Evolutionary conservation across 2,113 vertebrate genomes (phyloP), one percentile per base, ranked within the genome.

Genomic region (Maccullochella peelii): DNA sequence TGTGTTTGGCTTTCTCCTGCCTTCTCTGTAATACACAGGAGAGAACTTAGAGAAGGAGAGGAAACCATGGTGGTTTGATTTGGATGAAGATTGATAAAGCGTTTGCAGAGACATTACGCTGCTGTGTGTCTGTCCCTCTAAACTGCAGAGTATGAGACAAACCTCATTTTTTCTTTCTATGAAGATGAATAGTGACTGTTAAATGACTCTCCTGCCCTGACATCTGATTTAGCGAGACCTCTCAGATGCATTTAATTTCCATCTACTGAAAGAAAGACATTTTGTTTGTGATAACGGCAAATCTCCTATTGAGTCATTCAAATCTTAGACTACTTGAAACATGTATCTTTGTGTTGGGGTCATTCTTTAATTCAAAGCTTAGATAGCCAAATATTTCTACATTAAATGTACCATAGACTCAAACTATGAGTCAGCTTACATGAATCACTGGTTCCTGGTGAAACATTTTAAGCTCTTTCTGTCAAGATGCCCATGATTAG

Each of bases 211-310:
- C 87, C 55, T 88, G 63, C 50, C 62, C 76, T 73, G 30, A 84
- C 83, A 44, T 94, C 86, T 88, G 92, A 96, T 93, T 95, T 94
- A 95, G 93, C 27, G n/a, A 50, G 38, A 61, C 36, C 15, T 58
- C 23, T 63, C 42, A 21, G 55, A 77, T 59, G 27, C 52, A 20
- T 87, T 89, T 86, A 27, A 88, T 96, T 94, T 91, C 76, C 47
- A 5, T 73, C 68, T 68, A 55, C 36, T 73, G 33, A 54, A 20
- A 70, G 6, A 18, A 40, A 80, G 47, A 23, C 30, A 40, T 62
- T 27, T 50, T 59, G 27, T 40, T 52, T 66, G 40, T 69, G 8
- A 58, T 69, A 54, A 6, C 5, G 84, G 83, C 89, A 92, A 95
- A 94, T 91, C 91, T 90, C 94, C 85, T 63, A 58, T 71, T 79